Conservation (phyloP, 1,140 invertebrate species). For the Watersipora subatra region DNA sequence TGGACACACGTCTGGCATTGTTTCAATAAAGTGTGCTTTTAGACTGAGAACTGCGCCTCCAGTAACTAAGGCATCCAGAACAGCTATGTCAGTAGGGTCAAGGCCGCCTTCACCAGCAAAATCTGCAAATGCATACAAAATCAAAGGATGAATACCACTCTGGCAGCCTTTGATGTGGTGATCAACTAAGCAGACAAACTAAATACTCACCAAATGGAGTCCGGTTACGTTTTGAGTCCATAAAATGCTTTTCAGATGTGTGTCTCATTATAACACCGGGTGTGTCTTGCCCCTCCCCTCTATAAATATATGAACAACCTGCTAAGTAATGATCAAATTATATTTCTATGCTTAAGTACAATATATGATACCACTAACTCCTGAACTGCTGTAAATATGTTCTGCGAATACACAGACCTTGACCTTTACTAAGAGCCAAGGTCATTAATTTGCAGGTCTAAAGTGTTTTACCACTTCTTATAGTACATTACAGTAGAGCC, state of each 20-base stretch:
- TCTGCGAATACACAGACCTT: too few species aligned
- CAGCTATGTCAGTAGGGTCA: constrained; percentile 31
- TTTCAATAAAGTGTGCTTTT: constrained; percentile 34
- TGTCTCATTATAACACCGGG: constrained; percentile 12
- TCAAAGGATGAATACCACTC: neutral
- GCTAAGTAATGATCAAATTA: too few species aligned
- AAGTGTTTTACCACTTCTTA: too few species aligned
- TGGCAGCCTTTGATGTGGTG: neutral
- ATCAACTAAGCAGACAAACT: neutral
- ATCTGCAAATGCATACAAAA: constrained; percentile 4
- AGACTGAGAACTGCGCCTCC: constrained; percentile 33
- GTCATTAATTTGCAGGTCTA: too few species aligned
- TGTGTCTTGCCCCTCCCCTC: neutral
- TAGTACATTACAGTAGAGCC: too few species aligned
- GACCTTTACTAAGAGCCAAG: too few species aligned
- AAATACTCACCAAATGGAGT: constrained; percentile 26
- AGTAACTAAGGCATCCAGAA: constrained; percentile 32
- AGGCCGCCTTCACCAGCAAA: constrained; percentile 21
- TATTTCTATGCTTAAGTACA: too few species aligned
- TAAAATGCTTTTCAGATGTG: constrained; percentile 14
- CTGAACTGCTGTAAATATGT: too few species aligned
- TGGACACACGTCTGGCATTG: constrained; percentile 31
- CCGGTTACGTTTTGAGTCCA: constrained; percentile 21
- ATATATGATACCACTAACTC: too few species aligned
- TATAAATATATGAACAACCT: neutral